Evolutionary conservation across 2,888 invertebrate genomes (phyloP).

Genomic region (Pharmacophagus antenor): DNA sequence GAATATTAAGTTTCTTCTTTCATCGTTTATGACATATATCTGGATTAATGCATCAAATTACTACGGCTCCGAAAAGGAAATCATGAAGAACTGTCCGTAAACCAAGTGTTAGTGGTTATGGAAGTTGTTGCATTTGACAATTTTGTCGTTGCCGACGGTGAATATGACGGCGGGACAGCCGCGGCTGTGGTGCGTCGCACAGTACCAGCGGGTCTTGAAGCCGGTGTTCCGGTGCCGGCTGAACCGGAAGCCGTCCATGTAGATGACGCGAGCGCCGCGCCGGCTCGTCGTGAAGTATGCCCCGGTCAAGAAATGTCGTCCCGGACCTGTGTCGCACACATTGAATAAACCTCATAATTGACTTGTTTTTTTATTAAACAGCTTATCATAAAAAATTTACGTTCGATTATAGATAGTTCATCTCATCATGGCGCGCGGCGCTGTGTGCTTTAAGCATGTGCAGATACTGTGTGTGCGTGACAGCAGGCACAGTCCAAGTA

Average conservation of each 20-base stretch:
- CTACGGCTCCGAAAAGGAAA: too few relatives aligned
- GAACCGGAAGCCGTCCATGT: slow-evolving; percentile 36
- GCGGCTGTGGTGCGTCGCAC: slow-evolving; percentile 34
- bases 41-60: too few relatives aligned
- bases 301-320: slow-evolving; percentile 33
- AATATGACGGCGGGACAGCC: slow-evolving; percentile 36
- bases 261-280: slow-evolving; percentile 37
- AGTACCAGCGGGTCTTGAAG: slow-evolving; percentile 38
- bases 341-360: background rate
- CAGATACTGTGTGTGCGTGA: too few relatives aligned
- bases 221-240: slow-evolving; percentile 33
- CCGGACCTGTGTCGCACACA: background rate
- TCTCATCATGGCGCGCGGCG: too few relatives aligned
- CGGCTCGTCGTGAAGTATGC: slow-evolving; percentile 35
- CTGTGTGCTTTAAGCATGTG: too few relatives aligned
- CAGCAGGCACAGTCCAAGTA: too few relatives aligned
- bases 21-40: too few relatives aligned
- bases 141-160: slow-evolving; percentile 24
- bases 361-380: too few relatives aligned
- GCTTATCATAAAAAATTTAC: too few relatives aligned
- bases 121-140: slow-evolving; percentile 32
- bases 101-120: slow-evolving; percentile 33
- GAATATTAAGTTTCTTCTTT: too few relatives aligned
- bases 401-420: too few relatives aligned
- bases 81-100: too few relatives aligned